phyloP scores from a whole-genome alignment of 1,140 invertebrate genomes.

The Leptoteleia sp. region DNA sequence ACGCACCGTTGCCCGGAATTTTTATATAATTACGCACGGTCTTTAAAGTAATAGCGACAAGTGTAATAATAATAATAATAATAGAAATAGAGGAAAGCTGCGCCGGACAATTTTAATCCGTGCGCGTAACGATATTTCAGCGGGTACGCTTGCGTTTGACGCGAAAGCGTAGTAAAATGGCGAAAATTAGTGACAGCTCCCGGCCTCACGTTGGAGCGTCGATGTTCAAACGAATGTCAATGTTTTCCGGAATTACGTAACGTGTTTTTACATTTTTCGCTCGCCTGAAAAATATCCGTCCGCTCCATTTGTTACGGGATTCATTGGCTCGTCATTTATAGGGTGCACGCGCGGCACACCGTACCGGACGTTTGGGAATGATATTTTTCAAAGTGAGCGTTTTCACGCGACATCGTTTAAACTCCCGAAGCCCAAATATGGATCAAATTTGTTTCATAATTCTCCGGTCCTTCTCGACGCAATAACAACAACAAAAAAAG shows the following conservation, averaged over 20 bases:
- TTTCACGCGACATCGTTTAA: slow-evolving; percentile 20
- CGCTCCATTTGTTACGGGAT: slow-evolving; percentile 45
- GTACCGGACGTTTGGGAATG: slow-evolving; percentile 6
- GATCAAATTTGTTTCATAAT: slow-evolving; percentile 22
- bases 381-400: slow-evolving; percentile 39
- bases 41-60: no score
- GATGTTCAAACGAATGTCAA: slow-evolving; percentile 37
- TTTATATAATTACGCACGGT: slow-evolving; percentile 8
- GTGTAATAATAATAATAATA: no score
- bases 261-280: slow-evolving; percentile 57
- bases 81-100: no score
- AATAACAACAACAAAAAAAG: slow-evolving; percentile 7
- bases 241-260: slow-evolving; percentile 48
- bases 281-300: slow-evolving; percentile 47
- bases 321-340: slow-evolving; percentile 52
- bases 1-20: background rate
- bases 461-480: background rate
- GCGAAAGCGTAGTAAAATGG: slow-evolving; percentile 19
- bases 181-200: slow-evolving; percentile 42
- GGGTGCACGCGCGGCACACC: slow-evolving; percentile 2
- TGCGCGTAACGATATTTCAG: slow-evolving; percentile 25
- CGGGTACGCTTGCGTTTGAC: slow-evolving; percentile 26
- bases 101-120: slow-evolving; percentile 6
- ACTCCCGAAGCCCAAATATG: slow-evolving; percentile 1
- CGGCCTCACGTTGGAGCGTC: slow-evolving; percentile 1